Conservation (phyloP, 2,888 invertebrate genomes). For the Lasioglossum villosulum region DNA sequence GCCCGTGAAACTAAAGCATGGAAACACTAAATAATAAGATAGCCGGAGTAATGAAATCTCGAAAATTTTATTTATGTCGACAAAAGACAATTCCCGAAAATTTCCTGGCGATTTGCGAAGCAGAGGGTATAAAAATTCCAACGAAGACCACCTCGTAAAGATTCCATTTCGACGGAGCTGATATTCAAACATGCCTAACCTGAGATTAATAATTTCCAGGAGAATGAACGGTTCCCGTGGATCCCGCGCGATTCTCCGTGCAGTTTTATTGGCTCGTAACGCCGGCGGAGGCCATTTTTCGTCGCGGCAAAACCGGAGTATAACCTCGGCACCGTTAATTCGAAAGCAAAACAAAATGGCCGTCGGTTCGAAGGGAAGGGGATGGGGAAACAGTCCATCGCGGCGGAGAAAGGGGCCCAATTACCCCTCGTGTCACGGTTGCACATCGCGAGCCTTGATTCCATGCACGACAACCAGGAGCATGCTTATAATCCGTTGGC, state of each 20-base stretch:
- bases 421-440: slow-evolving; percentile 39
- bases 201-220: background rate
- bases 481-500: slow-evolving; percentile 74
- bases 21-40: no score
- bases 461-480: slow-evolving; percentile 58
- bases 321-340: slow-evolving; percentile 1
- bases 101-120: background rate
- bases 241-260: background rate
- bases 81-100: background rate
- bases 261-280: background rate
- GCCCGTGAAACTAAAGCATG: background rate
- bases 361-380: background rate
- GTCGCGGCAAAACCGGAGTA: background rate
- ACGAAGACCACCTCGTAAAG: background rate
- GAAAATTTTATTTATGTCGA: background rate
- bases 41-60: background rate
- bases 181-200: background rate
- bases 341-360: slow-evolving; percentile 11
- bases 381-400: background rate
- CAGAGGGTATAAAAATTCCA: background rate
- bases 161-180: background rate
- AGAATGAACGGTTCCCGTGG: background rate
- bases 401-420: slow-evolving; percentile 18
- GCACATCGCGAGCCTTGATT: slow-evolving; percentile 46
- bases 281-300: background rate